Base-by-base conservation (phyloP, 2,797 vertebrate species). In the Odontamblyopus rebecca region DNA sequence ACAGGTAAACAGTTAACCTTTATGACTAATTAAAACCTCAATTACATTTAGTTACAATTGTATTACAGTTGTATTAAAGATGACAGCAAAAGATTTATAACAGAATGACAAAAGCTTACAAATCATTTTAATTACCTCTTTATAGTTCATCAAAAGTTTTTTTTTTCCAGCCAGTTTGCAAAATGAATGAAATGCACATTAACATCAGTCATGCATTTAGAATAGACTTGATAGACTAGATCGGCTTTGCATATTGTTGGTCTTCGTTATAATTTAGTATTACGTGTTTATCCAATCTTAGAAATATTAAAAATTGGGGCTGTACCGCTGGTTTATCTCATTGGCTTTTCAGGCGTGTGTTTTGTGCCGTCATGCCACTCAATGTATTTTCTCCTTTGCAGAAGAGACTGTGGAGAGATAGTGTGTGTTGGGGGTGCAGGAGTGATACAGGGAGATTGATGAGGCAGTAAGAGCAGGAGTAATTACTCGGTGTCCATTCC, bases 401-500 rank as follows among this genome's bases (percentile, higher is more conserved):
- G 86, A 86, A 87, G 81, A 90, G 88, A 90, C 88, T 88, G 82
- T 81, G 88, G 89, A 91, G 87, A 91, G 87, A 87, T 84, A 84
- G 82, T 64, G 69, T 78, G 79, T 79, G 71, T 61, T 73, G 76
- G 84, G 78, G 76, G 78, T 73, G 85, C 87, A 84, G 82, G 83
- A 84, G 88, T 72, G 91, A 93, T 94, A 93, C 92, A 92, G 89
- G 91, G 93, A 93, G 94, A 95, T 95, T 95, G 94, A 95, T 95
- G 94, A 95, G 94, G 92, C 92, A 92, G 93, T 91, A 92, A 93
- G 93, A 92, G 92, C 92, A 93, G 91, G 91, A 93, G 94, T 95
- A 95, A 95, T 95, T 94, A 94, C 93, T 94, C 87, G 86, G 89
- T 95, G 93, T 94, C 94, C 93, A 92, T 93, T 94, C 93, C 90